phyloP scores from a whole-genome alignment of 2,113 vertebrate species.

The Hyperoodon ampullatus region DNA sequence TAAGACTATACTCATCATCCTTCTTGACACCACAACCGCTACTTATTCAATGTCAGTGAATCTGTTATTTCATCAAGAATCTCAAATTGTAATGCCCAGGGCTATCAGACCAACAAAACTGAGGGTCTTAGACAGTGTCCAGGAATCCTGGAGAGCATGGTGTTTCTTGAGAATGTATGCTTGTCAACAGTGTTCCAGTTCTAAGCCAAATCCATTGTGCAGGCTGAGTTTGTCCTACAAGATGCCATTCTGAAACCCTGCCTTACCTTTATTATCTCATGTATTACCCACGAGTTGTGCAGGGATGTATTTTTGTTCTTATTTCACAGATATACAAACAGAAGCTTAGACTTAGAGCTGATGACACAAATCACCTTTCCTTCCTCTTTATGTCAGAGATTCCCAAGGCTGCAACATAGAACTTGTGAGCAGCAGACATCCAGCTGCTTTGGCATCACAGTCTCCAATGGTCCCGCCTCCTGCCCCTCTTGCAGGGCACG shows the following conservation, averaged over 20 bases:
- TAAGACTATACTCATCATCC: neutral
- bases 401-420: neutral
- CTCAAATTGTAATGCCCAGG: neutral
- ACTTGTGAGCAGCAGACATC: fast-evolving
- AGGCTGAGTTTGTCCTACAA: no score
- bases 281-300: no score
- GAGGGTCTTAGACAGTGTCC: no score
- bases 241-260: neutral
- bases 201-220: fast-evolving
- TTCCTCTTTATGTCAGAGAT: fast-evolving
- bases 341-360: neutral
- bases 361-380: neutral
- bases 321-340: neutral
- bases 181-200: fast-evolving
- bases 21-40: neutral
- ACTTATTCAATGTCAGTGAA: neutral
- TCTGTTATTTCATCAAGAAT: neutral
- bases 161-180: neutral
- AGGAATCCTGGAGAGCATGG: fast-evolving
- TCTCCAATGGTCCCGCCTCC: neutral
- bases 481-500: fast-evolving
- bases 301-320: neutral
- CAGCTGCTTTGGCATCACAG: fast-evolving
- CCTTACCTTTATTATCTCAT: neutral
- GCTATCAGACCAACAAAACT: no score